Evolutionary conservation across 2,888 invertebrate species (phyloP), one percentile per base, ranked within the genome.

Genomic region (Liodrosophila aerea): DNA sequence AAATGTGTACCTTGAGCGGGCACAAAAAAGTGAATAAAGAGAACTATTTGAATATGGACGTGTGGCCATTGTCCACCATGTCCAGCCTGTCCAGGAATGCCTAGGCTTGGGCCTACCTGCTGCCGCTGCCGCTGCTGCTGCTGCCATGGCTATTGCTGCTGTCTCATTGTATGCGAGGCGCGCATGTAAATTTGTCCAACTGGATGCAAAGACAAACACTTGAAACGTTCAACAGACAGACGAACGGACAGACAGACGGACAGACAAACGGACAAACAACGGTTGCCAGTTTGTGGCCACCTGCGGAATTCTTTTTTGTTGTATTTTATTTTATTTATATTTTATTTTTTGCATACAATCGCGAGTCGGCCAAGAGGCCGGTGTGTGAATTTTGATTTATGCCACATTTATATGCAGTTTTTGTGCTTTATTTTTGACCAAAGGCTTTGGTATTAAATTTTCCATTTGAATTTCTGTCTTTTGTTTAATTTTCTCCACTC

Each of bases 111-210:
- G 45, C 47, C 67, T 58, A 61, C 57, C 67, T 67, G 63, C 57
- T 47, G 57, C 53, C 29, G 52, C 27, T 15, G 37, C 22, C 13
- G 40, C n/a, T n/a, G n/a, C n/a, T n/a, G n/a, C n/a, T n/a, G n/a
- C n/a, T n/a, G n/a, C n/a, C n/a, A n/a, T n/a, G n/a, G n/a, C n/a
- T n/a, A n/a, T n/a, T n/a, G n/a, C n/a, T n/a, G n/a, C 44, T 57
- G 51, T 33, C 67, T 63, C 62, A 70, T 77, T 85, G 82, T 84
- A 71, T 72, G 75, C 68, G 37, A 61, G 77, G 64, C 78, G 67
- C 68, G 69, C 80, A 85, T 85, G 84, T 85, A 81, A 81, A 81
- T 81, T 81, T 81, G 84, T 85, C 84, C 76, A 73, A 77, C 66
- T 67, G 71, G 46, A 74, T 67, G 83, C 85, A 78, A 74, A 69